Evolutionary conservation across 2,113 vertebrate species (phyloP).

Genomic region (Clarias gariepinus): DNA sequence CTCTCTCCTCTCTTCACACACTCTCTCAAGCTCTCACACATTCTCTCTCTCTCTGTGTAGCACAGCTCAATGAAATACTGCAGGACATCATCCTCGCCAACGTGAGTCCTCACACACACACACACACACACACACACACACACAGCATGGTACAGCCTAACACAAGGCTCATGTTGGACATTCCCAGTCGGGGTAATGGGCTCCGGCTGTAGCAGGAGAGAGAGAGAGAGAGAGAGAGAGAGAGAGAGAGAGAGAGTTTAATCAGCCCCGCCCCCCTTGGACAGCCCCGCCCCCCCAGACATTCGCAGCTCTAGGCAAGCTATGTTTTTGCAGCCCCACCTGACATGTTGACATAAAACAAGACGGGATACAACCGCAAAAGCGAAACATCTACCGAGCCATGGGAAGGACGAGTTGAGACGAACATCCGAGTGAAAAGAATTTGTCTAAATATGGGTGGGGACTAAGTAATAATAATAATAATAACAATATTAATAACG

Average conservation of each 20-base stretch:
- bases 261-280: not conserved
- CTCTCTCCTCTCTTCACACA: slow-evolving; percentile 36
- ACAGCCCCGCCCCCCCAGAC: not conserved
- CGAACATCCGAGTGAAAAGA: not conserved
- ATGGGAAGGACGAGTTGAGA: not conserved
- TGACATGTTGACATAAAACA: not conserved
- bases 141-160: slow-evolving; percentile 25
- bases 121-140: slow-evolving; percentile 19
- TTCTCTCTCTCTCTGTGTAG: slow-evolving; percentile 24
- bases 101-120: not conserved
- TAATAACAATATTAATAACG: not conserved
- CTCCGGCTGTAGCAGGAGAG: not conserved
- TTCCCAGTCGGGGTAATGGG: not conserved
- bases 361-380: not conserved
- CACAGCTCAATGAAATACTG: slow-evolving; percentile 34
- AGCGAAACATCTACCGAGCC: not conserved
- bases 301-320: not conserved
- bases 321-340: not conserved
- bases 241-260: too few species aligned
- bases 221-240: too few species aligned
- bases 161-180: slow-evolving; percentile 20
- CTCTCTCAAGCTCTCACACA: slow-evolving; percentile 35
- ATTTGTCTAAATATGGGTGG: slow-evolving; percentile 6
- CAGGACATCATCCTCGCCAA: slow-evolving; percentile 16
- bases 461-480: not conserved